A percentile compares a stretch with the other conserved stretches of the same genome.
phyloP scores from a whole-genome alignment of 2,888 invertebrate species.

The Synergus itoensis region DNA sequence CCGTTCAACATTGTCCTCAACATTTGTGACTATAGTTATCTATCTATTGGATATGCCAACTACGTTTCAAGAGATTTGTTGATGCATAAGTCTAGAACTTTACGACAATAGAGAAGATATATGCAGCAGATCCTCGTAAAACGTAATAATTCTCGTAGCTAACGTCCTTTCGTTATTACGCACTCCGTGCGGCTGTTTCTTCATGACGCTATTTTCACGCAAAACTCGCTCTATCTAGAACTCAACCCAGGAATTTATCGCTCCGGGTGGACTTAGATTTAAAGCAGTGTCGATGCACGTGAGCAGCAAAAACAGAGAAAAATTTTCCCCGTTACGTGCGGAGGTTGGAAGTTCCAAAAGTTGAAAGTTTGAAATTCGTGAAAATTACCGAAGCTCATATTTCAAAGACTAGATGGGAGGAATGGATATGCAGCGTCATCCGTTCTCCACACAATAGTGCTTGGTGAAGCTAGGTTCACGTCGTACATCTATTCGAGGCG shows the following conservation, averaged over 20 bases:
- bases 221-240: constrained; percentile 4
- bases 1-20: not conserved
- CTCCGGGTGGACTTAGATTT: not conserved
- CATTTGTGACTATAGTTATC: constrained; percentile 1
- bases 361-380: not conserved
- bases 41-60: not conserved
- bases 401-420: constrained; percentile 7
- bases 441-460: constrained; percentile 6
- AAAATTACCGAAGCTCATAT: constrained; percentile 17
- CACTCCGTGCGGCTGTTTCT: not conserved
- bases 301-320: not conserved
- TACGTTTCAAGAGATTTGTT: not conserved
- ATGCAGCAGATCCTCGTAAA: not conserved
- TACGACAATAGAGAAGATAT: constrained; percentile 5
- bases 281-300: not conserved
- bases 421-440: constrained; percentile 21
- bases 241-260: not conserved
- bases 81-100: constrained; percentile 8
- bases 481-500: constrained; percentile 14
- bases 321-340: not conserved
- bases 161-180: constrained; percentile 30
- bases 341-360: not conserved
- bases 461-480: not conserved
- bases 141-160: not conserved
- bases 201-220: not conserved